Conservation (phyloP, 2,797 vertebrate genomes). For the Sebastes steindachneri region DNA sequence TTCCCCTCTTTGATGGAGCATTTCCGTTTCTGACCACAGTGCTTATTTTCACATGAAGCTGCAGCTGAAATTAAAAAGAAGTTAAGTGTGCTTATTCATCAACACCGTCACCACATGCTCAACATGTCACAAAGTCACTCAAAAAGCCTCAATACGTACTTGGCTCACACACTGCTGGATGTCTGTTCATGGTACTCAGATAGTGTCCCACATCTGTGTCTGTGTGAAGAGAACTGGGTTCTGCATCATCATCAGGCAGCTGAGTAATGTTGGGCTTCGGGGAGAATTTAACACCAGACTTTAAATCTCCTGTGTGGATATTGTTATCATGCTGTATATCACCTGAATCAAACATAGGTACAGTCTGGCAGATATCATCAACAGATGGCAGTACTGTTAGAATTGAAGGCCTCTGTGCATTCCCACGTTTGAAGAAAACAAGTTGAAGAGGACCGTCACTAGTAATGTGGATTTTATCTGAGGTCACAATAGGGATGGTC, state of each 20-base stretch:
- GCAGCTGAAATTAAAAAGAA: neutral
- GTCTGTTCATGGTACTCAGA: conserved; percentile 27
- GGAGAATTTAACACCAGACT: neutral
- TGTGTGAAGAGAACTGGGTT: neutral
- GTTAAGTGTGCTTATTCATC: neutral
- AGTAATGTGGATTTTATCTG: conserved; percentile 35
- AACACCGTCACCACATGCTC: neutral
- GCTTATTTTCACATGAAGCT: conserved; percentile 20
- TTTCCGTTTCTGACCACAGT: conserved; percentile 20
- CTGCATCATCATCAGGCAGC: neutral
- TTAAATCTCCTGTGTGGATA: neutral
- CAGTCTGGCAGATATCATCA: conserved; percentile 29
- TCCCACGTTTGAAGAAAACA: conserved; percentile 30
- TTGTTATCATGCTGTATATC: neutral
- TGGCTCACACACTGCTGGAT: conserved; percentile 24
- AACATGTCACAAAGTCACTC: neutral
- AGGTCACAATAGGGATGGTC: conserved; percentile 29
- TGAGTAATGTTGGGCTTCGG: neutral
- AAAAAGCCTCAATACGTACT: neutral
- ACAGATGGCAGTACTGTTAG: conserved; percentile 35
- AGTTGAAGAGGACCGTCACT: conserved; percentile 31
- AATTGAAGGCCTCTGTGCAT: neutral
- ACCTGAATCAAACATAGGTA: conserved; percentile 23
- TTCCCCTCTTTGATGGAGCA: conserved; percentile 30
- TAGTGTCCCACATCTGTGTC: conserved; percentile 8